Evolutionary conservation across 2,113 vertebrate species (phyloP).

Genomic region (Cyphomyrus plagiostoma): DNA sequence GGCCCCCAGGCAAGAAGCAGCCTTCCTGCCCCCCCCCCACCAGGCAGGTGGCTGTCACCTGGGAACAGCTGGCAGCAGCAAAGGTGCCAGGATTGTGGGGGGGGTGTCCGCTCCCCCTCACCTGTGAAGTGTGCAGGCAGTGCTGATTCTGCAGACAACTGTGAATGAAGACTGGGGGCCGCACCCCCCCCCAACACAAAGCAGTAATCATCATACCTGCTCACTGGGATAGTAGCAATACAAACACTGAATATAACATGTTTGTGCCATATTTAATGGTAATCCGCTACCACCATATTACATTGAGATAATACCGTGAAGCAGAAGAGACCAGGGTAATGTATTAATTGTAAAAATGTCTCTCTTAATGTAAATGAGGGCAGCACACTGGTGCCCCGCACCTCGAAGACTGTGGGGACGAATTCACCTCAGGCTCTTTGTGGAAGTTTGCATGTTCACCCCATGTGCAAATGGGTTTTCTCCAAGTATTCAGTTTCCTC

Average conservation of each 20-base stretch:
- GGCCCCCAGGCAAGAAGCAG: background rate
- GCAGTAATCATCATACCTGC: background rate
- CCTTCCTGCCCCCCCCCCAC: background rate
- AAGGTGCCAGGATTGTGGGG: background rate
- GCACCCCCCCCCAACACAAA: background rate
- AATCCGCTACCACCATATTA: background rate
- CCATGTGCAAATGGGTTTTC: background rate
- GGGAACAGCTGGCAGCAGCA: slow-evolving; percentile 1
- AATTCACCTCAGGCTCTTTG: background rate
- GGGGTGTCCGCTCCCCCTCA: background rate
- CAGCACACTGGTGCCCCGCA: background rate
- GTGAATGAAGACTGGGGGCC: background rate
- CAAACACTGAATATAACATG: background rate
- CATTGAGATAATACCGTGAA: background rate
- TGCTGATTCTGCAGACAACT: background rate
- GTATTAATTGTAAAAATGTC: background rate
- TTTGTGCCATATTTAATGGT: background rate
- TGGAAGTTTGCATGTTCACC: background rate
- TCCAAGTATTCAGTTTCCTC: background rate
- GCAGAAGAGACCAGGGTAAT: background rate
- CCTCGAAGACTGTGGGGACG: background rate
- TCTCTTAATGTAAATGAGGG: background rate
- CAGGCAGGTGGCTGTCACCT: slow-evolving; percentile 38
- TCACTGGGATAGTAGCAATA: background rate
- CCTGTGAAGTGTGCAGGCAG: background rate